These are phyloP conservation scores for Watsonalla binaria DNA, from an alignment of 2,888 invertebrate species.

Conservation along the genomic window DNA sequence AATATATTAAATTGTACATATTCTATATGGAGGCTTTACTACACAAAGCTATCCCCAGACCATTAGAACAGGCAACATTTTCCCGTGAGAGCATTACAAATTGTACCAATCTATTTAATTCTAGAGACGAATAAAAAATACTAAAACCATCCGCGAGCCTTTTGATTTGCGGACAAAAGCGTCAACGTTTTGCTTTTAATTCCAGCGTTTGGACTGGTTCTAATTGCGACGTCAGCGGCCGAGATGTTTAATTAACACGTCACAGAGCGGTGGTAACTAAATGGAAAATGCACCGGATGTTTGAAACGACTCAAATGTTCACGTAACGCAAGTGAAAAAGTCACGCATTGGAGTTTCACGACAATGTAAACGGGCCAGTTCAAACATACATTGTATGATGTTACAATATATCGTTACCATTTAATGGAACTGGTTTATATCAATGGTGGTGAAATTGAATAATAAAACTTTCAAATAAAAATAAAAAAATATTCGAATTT, in stretches of 20 bases:
- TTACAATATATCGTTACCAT: too few species aligned
- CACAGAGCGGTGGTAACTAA: slow-evolving; percentile 15
- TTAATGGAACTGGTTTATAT: too few species aligned
- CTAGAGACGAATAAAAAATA: background rate
- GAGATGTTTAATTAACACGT: slow-evolving; percentile 22
- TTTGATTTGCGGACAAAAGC: background rate
- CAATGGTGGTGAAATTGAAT: too few species aligned
- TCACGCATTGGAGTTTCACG: background rate
- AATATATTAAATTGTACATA: too few species aligned
- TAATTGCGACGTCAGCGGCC: slow-evolving; percentile 2
- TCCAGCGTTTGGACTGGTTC: background rate
- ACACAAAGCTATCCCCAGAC: too few species aligned
- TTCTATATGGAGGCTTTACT: too few species aligned
- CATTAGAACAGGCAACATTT: too few species aligned
- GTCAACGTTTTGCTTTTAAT: background rate
- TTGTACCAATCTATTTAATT: background rate
- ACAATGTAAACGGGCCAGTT: background rate
- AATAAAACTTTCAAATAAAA: too few species aligned
- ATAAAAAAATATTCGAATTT: too few species aligned
- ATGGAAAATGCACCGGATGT: slow-evolving; percentile 1
- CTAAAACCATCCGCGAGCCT: background rate
- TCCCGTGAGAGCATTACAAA: background rate
- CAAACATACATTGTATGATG: too few species aligned
- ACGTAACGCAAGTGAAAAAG: background rate
- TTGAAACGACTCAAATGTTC: background rate